Conservation (phyloP, 1,140 invertebrate species). For the Whitmania pigra region DNA sequence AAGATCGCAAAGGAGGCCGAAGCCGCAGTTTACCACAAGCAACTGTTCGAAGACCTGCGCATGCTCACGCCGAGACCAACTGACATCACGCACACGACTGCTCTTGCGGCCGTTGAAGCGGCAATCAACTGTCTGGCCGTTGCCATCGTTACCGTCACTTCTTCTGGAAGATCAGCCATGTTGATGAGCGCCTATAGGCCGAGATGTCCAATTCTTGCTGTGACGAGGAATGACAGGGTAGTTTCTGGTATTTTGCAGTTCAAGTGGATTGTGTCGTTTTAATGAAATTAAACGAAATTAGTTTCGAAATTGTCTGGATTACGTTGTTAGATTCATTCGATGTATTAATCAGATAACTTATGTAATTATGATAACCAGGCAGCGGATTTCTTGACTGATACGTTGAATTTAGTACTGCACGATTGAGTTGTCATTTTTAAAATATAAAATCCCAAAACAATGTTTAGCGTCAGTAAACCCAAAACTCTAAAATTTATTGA, state of each 20-base stretch:
- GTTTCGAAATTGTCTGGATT: too few relatives aligned
- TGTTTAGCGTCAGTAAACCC: too few relatives aligned
- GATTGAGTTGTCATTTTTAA: too few relatives aligned
- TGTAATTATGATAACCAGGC: too few relatives aligned
- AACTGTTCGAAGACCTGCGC: slow-evolving; percentile 74
- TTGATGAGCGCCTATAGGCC: slow-evolving; percentile 86
- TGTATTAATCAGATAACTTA: too few relatives aligned
- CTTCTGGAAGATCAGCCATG: slow-evolving; percentile 58
- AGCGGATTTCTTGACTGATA: too few relatives aligned
- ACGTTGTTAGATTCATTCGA: too few relatives aligned
- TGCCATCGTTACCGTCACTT: slow-evolving; percentile 87
- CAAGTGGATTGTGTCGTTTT: too few relatives aligned
- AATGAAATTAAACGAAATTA: too few relatives aligned
- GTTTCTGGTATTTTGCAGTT: neutral
- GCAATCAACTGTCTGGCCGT: slow-evolving; percentile 77
- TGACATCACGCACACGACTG: slow-evolving; percentile 79
- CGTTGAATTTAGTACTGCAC: too few relatives aligned
- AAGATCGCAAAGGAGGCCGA: slow-evolving; percentile 92
- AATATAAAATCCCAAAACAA: too few relatives aligned
- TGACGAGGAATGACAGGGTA: slow-evolving; percentile 66
- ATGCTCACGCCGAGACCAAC: slow-evolving; percentile 61
- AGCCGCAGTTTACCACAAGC: slow-evolving; percentile 88
- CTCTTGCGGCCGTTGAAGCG: slow-evolving; percentile 90
- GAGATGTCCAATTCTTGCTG: slow-evolving; percentile 86
- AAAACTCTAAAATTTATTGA: too few relatives aligned